Percentiles rank a stretch among this genome's conserved stretches.
Evolutionary conservation across 2,113 vertebrate genomes (phyloP).

Genomic region (Paracanthobrama guichenoti): DNA sequence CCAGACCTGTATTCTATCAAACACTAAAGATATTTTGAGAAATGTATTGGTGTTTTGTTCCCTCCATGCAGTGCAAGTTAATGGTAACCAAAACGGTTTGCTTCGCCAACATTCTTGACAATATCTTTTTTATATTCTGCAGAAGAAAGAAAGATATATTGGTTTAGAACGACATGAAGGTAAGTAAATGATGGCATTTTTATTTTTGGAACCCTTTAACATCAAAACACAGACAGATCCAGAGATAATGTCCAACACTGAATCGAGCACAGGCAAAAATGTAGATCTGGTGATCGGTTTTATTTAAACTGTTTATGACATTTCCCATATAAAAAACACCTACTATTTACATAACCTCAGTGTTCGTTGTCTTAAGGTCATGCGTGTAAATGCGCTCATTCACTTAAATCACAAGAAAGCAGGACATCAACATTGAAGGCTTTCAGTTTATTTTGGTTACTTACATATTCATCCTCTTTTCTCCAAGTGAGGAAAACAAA

Average conservation of each 20-base stretch:
- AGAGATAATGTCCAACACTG: background rate
- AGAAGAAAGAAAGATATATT: background rate
- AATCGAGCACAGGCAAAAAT: background rate
- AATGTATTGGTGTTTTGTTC: background rate
- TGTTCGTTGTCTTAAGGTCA: background rate
- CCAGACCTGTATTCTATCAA: background rate
- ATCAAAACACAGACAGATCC: background rate
- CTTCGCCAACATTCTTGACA: background rate
- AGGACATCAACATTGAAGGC: background rate
- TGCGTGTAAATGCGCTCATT: background rate
- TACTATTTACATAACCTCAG: background rate
- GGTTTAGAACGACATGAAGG: background rate
- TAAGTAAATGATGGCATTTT: background rate
- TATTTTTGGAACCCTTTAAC: background rate
- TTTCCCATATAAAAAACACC: background rate
- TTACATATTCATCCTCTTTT: conserved; percentile 15
- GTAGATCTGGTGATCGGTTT: background rate
- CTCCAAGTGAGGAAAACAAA: conserved; percentile 38
- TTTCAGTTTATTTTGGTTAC: conserved; percentile 42
- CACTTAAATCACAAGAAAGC: conserved; percentile 11
- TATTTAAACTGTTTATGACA: background rate
- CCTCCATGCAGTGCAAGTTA: background rate
- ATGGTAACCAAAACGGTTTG: background rate
- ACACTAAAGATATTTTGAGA: background rate
- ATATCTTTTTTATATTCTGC: background rate